A percentile compares a stretch with the other conserved stretches of the same genome.
These are phyloP conservation scores for Hyles lineata DNA, from an alignment of 2,888 invertebrate genomes.

Conservation along the genomic window DNA sequence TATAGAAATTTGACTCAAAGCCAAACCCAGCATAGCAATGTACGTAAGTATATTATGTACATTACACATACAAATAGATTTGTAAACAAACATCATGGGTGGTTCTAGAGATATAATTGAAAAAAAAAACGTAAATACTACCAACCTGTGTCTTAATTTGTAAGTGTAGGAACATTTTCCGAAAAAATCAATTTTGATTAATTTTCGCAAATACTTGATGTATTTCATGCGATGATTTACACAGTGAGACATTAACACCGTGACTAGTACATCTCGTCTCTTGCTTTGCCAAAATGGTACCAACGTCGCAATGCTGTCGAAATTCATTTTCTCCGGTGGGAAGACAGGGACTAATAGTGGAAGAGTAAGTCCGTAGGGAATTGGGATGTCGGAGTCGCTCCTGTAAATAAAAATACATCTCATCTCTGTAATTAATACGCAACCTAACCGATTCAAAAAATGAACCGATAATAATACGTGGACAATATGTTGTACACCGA, in stretches of 20 bases:
- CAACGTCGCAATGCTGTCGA: conserved; percentile 40
- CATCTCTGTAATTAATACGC: too few species aligned
- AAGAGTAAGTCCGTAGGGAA: conserved; percentile 86
- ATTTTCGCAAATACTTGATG: conserved; percentile 80
- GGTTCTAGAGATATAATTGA: too few species aligned
- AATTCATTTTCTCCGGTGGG: conserved; percentile 34
- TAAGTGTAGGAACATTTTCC: conserved; percentile 77
- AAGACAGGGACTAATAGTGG: conserved; percentile 42
- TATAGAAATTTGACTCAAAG: too few species aligned
- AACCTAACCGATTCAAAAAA: too few species aligned
- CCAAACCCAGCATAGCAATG: too few species aligned
- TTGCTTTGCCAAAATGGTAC: conserved; percentile 71
- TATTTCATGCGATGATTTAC: conserved; percentile 79
- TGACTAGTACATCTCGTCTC: conserved; percentile 69
- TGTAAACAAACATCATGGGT: too few species aligned
- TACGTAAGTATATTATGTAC: too few species aligned
- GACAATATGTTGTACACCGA: too few species aligned
- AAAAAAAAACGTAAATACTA: not conserved
- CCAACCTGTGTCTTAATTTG: conserved; percentile 33
- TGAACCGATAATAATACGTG: too few species aligned
- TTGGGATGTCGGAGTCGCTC: conserved; percentile 86
- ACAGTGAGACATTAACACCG: conserved; percentile 86
- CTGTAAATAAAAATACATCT: conserved; percentile 63
- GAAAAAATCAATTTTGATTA: conserved; percentile 84
- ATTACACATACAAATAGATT: too few species aligned